Base-by-base conservation (phyloP, 2,888 invertebrate genomes). In the Trachelus troglodyta region DNA sequence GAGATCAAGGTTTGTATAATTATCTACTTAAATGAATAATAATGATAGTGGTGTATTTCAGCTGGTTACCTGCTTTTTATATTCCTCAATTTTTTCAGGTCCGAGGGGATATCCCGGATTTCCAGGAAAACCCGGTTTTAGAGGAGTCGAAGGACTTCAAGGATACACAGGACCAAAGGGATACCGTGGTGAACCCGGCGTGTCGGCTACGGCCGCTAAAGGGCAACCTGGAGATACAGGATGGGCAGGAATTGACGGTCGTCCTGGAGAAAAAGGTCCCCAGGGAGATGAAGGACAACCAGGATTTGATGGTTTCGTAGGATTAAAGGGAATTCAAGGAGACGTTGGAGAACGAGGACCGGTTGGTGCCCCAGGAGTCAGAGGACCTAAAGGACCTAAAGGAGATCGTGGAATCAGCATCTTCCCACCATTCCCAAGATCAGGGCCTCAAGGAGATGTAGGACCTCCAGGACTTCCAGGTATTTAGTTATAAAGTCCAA, bases 141-240 rank as follows among this genome's bases (percentile, higher is more conserved):
- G 92, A 31, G 97, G 97, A 23, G 89, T 93, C 74, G 93, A 93
- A 83, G 97, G 97, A 31, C 85, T 90, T 2, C 93, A 93, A 35
- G 97, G 97, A 40, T 83, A 83, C 30, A 84, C 82, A 23, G 95
- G 95, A 56, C 84, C 81, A 0, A 93, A 93, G 87, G 96, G 96
- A 82, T 90, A 92, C 33, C 78, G 81, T 23, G 96, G 96, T 77
- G 95, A 95, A 78, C 92, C 92, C 69, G 96, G 96, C 69, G 88
- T 91, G 81, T 89, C 93, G 4, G 93, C 94, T n/a, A 83, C 83
- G 30, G 94, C 86, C 40, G 23, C 77, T 0, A 88, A 88, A 74
- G 94, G 94, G 34, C 89, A 91, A 75, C 83, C 73, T 1, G 94
- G 94, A 78, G 90, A 90, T 2, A 40, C 77, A 1, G 92, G 92